Base-by-base conservation (phyloP, 2,797 vertebrate species). In the Fratercula arctica region DNA sequence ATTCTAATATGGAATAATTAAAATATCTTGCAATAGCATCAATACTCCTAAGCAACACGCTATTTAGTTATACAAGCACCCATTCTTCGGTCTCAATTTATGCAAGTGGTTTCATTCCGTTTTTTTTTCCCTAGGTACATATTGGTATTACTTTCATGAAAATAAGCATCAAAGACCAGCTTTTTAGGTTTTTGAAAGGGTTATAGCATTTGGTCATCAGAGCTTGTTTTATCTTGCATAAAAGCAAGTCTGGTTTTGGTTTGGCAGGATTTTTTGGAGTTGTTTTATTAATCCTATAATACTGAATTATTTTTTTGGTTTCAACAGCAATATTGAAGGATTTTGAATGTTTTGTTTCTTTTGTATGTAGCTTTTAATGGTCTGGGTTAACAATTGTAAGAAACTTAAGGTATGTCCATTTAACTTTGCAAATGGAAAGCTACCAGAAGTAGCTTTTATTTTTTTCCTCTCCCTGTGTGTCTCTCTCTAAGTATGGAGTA, bases 401-500 rank as follows among this genome's bases (percentile, higher is more conserved):
- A 76, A 92, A 53, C 23, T 45, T 92, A 48, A 67, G 70, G 24
- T 68, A 28, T 37, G 46, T 80, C 54, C 41, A 46, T 87, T 89
- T 79, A 74, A 61, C 92, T 86, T 81, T 88, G 57, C 67, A 77
- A 70, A 85, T 90, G 53, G 56, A 92, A 95, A 59, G 45, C 79
- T 74, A 79, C 28, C 54, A 85, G 66, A 70, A 74, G 37, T 83
- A 77, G 46, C 48, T 94, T 85, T 97, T 96, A 61, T 63, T 39
- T 92, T 90, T 39, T 21, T 4, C 1, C 3, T 18, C 67, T 50
- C 85, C 91, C 39, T 45, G 16, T 60, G 19, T 43, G 10, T 43
- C 10, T 35, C 16, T 24, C 24, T 35, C 4, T 11, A 90, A 92
- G 86, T 96, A 57, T 75, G 78, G 45, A 80, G 82, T 84, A 89